phyloP scores from a whole-genome alignment of 2,113 vertebrate species.

The Lichenostomus cassidix region DNA sequence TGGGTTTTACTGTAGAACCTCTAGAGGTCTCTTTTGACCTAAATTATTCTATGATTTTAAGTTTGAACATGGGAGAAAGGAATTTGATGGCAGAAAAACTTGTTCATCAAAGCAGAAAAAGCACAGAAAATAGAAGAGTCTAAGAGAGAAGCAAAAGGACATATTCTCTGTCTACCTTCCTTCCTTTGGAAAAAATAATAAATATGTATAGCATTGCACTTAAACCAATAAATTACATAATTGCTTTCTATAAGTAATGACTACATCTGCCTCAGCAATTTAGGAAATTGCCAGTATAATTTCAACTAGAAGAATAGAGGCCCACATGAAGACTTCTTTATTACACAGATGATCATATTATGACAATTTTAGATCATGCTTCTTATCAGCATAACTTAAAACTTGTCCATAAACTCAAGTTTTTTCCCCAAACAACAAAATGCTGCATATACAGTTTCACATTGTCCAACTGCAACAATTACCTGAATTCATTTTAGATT shows the following conservation, averaged over 20 bases:
- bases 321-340: background rate
- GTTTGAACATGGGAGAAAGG: background rate
- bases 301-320: background rate
- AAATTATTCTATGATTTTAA: background rate
- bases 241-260: background rate
- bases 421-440: constrained; percentile 6
- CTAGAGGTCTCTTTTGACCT: background rate
- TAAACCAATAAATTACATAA: background rate
- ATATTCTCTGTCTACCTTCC: background rate
- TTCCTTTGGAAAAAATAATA: background rate
- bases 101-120: background rate
- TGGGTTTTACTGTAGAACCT: background rate
- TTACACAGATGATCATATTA: background rate
- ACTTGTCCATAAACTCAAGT: background rate
- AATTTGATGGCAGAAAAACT: background rate
- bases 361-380: background rate
- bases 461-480: background rate
- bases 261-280: background rate
- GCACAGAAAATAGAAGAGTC: background rate
- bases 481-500: background rate
- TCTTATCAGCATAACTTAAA: background rate
- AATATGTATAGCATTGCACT: background rate
- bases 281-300: background rate
- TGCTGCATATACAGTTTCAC: background rate
- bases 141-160: background rate